phyloP scores from a whole-genome alignment of 2,888 invertebrate species.

The Lasiommata megera region DNA sequence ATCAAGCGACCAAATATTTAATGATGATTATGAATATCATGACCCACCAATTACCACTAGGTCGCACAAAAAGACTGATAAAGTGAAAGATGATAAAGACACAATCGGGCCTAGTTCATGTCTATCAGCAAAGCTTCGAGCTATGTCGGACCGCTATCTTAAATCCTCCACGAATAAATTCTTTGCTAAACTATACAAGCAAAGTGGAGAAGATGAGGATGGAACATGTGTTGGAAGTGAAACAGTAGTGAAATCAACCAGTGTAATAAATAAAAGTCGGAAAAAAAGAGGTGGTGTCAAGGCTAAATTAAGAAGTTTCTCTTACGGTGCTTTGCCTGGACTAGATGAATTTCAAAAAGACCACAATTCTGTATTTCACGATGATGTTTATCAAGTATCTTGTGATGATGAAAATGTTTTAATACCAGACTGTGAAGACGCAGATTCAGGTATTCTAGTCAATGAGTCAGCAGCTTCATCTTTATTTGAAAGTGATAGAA shows the following conservation, averaged over 20 bases:
- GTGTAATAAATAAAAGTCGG: conserved; percentile 55
- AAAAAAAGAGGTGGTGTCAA: conserved; percentile 69
- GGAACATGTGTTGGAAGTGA: conserved; percentile 49
- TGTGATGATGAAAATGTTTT: conserved; percentile 79
- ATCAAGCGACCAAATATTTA: conserved; percentile 79
- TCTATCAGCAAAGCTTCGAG: conserved; percentile 85
- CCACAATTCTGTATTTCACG: conserved; percentile 83
- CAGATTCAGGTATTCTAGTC: conserved; percentile 88
- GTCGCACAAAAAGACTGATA: conserved; percentile 75
- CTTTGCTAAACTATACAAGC: conserved; percentile 84
- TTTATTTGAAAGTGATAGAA: conserved; percentile 80
- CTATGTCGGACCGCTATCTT: conserved; percentile 87
- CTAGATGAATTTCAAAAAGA: conserved; percentile 85
- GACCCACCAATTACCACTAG: conserved; percentile 51
- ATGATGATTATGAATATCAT: conserved; percentile 70
- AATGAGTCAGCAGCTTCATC: conserved; percentile 87
- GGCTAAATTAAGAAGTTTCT: conserved; percentile 85
- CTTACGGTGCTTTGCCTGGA: conserved; percentile 87
- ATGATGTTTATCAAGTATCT: conserved; percentile 75
- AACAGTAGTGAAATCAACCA: conserved; percentile 55
- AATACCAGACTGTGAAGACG: conserved; percentile 85
- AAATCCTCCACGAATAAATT: conserved; percentile 86
- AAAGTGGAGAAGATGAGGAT: conserved; percentile 61
- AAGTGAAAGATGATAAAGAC: conserved; percentile 70
- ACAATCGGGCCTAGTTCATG: conserved; percentile 81